Conservation (phyloP, 2,113 vertebrate genomes). For the Pedetes capensis region DNA sequence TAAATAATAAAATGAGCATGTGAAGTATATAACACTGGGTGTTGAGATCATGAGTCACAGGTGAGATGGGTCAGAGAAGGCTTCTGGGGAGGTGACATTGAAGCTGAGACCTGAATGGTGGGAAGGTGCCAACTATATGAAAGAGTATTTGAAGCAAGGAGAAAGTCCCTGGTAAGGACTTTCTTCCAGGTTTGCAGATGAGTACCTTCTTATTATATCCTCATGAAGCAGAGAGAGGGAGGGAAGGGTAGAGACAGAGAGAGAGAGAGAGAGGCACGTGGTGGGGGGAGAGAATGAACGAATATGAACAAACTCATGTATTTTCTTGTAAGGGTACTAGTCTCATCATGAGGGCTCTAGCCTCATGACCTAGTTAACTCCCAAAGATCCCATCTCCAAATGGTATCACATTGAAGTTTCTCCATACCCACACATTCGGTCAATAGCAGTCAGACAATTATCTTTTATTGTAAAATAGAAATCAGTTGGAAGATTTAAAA, state of each 20-base stretch:
- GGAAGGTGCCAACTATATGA: neutral
- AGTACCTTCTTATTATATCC: neutral
- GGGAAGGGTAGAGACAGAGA: neutral
- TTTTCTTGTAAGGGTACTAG: neutral
- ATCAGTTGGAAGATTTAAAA: neutral
- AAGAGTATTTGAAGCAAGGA: neutral
- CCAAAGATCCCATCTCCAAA: neutral
- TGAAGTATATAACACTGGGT: neutral
- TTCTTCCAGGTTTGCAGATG: neutral
- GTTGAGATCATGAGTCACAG: neutral
- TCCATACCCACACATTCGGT: neutral
- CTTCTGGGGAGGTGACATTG: neutral
- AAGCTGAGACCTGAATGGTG: neutral
- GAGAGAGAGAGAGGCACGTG: no score
- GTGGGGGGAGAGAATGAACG: fast-evolving
- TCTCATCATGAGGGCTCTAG: neutral
- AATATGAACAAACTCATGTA: neutral
- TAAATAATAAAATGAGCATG: no score
- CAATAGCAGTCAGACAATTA: neutral
- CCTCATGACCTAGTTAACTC: neutral
- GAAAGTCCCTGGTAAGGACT: neutral
- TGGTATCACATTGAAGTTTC: neutral
- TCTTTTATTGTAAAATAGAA: neutral
- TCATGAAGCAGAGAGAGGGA: neutral
- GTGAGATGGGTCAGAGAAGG: neutral